These are phyloP conservation scores for Ptychodera flava DNA, from an alignment of 35 echinoderm and acorn worm genomes.

Conservation along the genomic window DNA sequence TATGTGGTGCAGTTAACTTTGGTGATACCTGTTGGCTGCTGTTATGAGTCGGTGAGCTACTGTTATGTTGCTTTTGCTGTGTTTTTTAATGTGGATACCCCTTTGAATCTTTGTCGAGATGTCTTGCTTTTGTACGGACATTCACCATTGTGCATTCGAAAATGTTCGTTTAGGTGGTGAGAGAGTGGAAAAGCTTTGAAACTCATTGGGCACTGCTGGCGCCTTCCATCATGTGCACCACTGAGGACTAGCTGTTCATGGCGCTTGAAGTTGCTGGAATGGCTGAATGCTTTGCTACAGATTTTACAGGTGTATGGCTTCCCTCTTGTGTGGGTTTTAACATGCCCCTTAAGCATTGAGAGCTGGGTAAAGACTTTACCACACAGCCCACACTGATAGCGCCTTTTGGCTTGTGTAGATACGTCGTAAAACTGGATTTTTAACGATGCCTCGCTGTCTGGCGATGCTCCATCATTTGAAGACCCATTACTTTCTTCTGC, in stretches of 20 bases:
- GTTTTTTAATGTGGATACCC: not conserved
- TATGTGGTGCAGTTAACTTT: too few species aligned
- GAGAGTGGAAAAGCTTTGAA: slow-evolving; percentile 45
- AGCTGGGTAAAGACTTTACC: not conserved
- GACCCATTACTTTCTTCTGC: too few species aligned
- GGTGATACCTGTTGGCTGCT: too few species aligned
- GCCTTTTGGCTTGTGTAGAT: not conserved
- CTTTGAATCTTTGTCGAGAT: not conserved
- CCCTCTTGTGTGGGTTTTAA: slow-evolving; percentile 29
- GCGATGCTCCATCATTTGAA: too few species aligned
- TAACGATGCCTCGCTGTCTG: not conserved
- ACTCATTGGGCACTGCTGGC: slow-evolving; percentile 47
- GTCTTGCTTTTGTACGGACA: slow-evolving; percentile 21
- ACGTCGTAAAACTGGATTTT: not conserved
- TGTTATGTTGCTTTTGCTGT: not conserved
- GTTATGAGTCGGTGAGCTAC: too few species aligned
- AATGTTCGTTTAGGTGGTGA: slow-evolving; percentile 37
- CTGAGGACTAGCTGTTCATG: slow-evolving; percentile 30
- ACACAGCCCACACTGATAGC: not conserved
- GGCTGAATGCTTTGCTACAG: slow-evolving; percentile 33
- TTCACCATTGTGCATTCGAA: slow-evolving; percentile 42
- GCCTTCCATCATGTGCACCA: slow-evolving; percentile 17
- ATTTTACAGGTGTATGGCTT: slow-evolving; percentile 31
- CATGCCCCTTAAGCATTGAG: not conserved
- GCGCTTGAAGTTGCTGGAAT: slow-evolving; percentile 14